Evolutionary conservation across 2,113 vertebrate genomes (phyloP).

Genomic region (Megatriorchis doriae): DNA sequence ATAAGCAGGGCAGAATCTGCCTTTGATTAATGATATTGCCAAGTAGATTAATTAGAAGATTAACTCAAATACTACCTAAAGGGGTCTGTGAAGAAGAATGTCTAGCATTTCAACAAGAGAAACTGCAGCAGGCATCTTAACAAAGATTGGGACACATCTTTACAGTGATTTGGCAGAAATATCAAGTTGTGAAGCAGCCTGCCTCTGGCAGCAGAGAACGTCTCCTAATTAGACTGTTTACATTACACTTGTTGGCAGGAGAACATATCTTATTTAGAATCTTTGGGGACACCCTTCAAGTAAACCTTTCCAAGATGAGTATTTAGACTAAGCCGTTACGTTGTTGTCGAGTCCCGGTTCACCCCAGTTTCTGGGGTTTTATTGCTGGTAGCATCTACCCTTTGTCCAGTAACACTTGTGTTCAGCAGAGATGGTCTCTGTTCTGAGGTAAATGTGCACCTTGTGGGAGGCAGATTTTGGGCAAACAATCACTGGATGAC

Average conservation of each 20-base stretch:
- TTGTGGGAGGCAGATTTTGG: background rate
- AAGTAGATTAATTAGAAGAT: slow-evolving; percentile 58
- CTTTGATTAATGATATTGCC: slow-evolving; percentile 51
- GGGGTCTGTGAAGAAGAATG: background rate
- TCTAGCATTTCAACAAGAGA: slow-evolving; percentile 6
- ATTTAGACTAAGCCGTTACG: background rate
- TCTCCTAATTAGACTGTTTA: slow-evolving; percentile 16
- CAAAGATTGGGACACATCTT: background rate
- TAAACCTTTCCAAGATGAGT: slow-evolving; percentile 1
- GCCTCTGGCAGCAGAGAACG: background rate
- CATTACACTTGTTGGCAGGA: slow-evolving; percentile 13
- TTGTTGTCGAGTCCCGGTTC: background rate
- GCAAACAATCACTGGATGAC: background rate
- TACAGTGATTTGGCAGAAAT: slow-evolving; percentile 7
- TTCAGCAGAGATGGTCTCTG: background rate
- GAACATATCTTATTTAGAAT: background rate
- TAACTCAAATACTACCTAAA: slow-evolving; percentile 23
- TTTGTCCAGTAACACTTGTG: background rate
- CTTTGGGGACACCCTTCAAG: background rate
- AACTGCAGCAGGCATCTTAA: background rate
- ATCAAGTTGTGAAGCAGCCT: background rate
- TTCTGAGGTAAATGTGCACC: background rate
- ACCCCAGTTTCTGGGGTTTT: background rate
- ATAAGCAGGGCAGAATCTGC: slow-evolving; percentile 16
- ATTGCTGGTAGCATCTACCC: background rate